Percentiles rank a stretch among this genome's conserved stretches.
These are phyloP conservation scores for Apostichopus leukothele DNA, from an alignment of 53 echinoderm and acorn worm genomes.

Conservation along the genomic window DNA sequence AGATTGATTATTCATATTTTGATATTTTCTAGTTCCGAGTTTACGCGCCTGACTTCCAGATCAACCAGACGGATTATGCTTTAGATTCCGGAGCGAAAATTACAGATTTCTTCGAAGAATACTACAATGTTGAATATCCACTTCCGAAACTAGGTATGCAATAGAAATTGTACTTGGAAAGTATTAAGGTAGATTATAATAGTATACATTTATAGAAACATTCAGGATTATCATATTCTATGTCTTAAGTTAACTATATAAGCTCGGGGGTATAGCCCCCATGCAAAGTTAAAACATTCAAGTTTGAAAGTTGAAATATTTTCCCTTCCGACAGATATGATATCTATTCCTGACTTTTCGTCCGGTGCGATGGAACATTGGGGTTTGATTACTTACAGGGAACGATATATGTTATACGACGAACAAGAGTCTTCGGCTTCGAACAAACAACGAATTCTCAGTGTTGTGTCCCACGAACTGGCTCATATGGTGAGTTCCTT, in stretches of 20 bases:
- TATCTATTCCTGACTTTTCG: conserved; percentile 89
- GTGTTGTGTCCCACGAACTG: conserved; percentile 80
- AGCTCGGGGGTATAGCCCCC: too few relatives aligned
- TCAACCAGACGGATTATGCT: conserved; percentile 76
- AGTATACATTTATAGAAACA: too few relatives aligned
- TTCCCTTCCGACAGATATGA: conserved; percentile 70
- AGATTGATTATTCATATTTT: too few relatives aligned
- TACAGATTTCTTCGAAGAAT: conserved; percentile 75
- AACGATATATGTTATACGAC: conserved; percentile 77
- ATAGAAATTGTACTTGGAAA: background rate
- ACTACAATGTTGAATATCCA: conserved; percentile 70
- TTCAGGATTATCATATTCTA: too few relatives aligned
- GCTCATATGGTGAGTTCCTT: conserved; percentile 76
- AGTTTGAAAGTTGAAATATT: too few relatives aligned
- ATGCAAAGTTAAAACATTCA: too few relatives aligned
- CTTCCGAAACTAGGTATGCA: conserved; percentile 87
- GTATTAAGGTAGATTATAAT: too few relatives aligned
- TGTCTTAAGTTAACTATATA: too few relatives aligned
- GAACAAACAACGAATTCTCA: conserved; percentile 78
- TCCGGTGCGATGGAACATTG: conserved; percentile 98
- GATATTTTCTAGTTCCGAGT: conserved; percentile 70
- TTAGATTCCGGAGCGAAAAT: conserved; percentile 72
- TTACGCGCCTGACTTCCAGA: conserved; percentile 71
- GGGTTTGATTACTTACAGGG: conserved; percentile 93
- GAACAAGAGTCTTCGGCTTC: conserved; percentile 60